phyloP scores from a whole-genome alignment of 2,797 vertebrate species.

The Oreochromis grahami region DNA sequence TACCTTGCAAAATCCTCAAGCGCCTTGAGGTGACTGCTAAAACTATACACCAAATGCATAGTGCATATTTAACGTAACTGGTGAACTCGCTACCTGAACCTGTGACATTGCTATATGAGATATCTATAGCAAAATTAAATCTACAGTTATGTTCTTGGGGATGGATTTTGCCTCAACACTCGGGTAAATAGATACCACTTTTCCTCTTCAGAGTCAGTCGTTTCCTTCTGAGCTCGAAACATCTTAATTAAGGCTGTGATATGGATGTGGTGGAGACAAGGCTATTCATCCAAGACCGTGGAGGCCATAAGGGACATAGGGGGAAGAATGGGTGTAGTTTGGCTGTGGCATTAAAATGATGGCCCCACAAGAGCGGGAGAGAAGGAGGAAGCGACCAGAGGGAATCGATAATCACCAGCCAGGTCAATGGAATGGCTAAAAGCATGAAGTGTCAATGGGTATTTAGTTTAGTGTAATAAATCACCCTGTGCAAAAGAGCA shows the following conservation, averaged over 20 bases:
- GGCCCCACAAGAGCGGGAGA: slow-evolving; percentile 15
- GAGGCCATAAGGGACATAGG: slow-evolving; percentile 41
- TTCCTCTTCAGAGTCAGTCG: slow-evolving; percentile 40
- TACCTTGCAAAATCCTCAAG: neutral
- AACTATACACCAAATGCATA: neutral
- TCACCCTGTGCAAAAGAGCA: slow-evolving; percentile 48
- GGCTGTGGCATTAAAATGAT: slow-evolving; percentile 54
- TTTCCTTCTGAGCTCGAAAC: slow-evolving; percentile 38
- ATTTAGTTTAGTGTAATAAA: slow-evolving; percentile 74
- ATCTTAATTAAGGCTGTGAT: slow-evolving; percentile 72
- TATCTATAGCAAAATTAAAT: neutral
- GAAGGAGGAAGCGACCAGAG: slow-evolving; percentile 40
- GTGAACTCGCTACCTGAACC: neutral
- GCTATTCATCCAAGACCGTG: slow-evolving; percentile 68
- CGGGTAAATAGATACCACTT: slow-evolving; percentile 8
- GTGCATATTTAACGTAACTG: neutral
- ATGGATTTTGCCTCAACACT: slow-evolving; percentile 5
- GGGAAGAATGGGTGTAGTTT: slow-evolving; percentile 38
- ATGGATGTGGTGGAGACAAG: slow-evolving; percentile 68
- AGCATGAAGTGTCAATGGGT: slow-evolving; percentile 72
- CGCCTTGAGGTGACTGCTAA: neutral
- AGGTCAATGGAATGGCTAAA: slow-evolving; percentile 72
- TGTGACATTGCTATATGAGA: neutral
- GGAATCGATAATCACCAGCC: slow-evolving; percentile 72
- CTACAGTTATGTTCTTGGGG: neutral